Percentiles rank a stretch among this genome's conserved stretches.
Evolutionary conservation across 2,888 invertebrate species (phyloP).

Genomic region (Phymatocera aterrima): DNA sequence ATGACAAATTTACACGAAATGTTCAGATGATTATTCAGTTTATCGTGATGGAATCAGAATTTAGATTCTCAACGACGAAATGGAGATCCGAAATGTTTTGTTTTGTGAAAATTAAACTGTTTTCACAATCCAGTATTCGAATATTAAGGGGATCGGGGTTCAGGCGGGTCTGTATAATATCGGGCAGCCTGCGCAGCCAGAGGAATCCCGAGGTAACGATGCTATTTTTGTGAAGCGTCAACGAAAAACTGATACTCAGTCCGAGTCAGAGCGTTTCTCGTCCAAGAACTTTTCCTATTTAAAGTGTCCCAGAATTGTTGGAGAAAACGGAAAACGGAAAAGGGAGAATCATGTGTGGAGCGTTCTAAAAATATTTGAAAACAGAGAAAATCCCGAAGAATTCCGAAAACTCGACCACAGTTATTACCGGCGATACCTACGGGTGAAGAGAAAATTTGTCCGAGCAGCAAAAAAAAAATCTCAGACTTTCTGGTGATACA

Average conservation of each 20-base stretch:
- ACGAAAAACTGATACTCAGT: constrained; percentile 63
- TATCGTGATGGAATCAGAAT: background rate
- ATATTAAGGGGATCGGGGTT: constrained; percentile 3
- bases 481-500: background rate
- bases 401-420: background rate
- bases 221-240: constrained; percentile 44
- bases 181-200: constrained; percentile 34
- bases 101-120: background rate
- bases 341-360: background rate
- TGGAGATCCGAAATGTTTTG: background rate
- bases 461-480: background rate
- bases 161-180: constrained; percentile 28
- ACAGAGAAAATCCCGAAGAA: background rate
- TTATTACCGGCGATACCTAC: background rate
- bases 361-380: background rate
- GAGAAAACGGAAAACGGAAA: background rate
- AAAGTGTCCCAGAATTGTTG: constrained; percentile 21
- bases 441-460: background rate
- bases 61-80: background rate
- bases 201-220: constrained; percentile 43
- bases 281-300: constrained; percentile 39
- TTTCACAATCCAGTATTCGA: background rate
- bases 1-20: background rate
- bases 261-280: constrained; percentile 49
- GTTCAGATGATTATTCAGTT: background rate